A percentile compares a stretch with the other conserved stretches of the same genome.
Evolutionary conservation across 2,888 invertebrate genomes (phyloP).

Genomic region (Meteorus colon): DNA sequence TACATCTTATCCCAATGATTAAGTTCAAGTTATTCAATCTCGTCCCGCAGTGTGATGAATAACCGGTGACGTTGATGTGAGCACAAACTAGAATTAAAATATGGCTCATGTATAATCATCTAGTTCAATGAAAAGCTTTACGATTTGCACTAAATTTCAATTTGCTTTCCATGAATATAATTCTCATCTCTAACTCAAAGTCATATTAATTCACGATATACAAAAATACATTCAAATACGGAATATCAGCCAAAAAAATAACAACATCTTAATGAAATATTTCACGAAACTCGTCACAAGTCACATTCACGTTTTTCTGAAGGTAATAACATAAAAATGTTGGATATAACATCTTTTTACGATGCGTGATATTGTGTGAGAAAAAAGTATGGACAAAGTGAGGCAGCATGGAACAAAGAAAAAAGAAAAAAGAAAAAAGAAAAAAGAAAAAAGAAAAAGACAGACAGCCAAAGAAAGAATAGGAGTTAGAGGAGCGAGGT

Average conservation of each 20-base stretch:
- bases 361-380: background rate
- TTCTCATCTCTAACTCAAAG: background rate
- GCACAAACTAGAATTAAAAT: too few relatives aligned
- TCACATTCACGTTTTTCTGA: background rate
- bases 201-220: background rate
- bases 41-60: too few relatives aligned
- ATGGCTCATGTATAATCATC: too few relatives aligned
- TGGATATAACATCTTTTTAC: background rate
- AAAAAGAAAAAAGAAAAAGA: slow-evolving; percentile 33
- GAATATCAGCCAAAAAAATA: background rate
- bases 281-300: background rate
- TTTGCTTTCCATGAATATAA: too few relatives aligned
- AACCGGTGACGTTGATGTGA: too few relatives aligned
- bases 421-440: slow-evolving; percentile 30
- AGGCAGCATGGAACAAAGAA: background rate
- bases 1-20: too few relatives aligned
- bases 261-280: background rate
- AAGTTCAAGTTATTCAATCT: too few relatives aligned
- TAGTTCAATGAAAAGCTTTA: too few relatives aligned
- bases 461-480: background rate
- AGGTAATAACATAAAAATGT: background rate
- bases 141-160: too few relatives aligned
- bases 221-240: background rate
- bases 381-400: background rate
- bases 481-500: background rate